These are phyloP conservation scores for Python bivittatus DNA, from an alignment of 2,113 vertebrate genomes.

Conservation along the genomic window DNA sequence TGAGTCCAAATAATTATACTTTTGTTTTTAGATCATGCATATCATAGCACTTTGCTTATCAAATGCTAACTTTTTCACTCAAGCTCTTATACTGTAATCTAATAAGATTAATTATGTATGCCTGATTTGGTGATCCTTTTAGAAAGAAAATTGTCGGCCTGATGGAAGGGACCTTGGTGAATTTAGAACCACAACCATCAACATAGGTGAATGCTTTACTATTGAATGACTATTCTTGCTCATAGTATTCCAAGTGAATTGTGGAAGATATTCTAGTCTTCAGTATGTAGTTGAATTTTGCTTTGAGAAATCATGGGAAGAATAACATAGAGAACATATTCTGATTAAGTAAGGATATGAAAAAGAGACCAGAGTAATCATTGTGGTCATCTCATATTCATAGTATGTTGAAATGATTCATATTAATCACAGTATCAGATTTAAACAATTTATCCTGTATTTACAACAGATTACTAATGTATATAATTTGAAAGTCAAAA, in stretches of 20 bases:
- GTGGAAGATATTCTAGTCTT: neutral
- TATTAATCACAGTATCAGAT: neutral
- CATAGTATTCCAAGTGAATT: neutral
- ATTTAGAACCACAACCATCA: constrained; percentile 94
- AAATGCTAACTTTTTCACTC: neutral
- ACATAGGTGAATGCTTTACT: constrained; percentile 82
- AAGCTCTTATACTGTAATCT: neutral
- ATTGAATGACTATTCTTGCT: constrained; percentile 1
- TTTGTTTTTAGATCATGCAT: neutral
- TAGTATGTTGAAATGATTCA: neutral
- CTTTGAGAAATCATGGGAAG: neutral
- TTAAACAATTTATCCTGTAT: neutral
- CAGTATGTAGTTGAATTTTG: neutral
- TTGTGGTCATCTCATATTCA: neutral
- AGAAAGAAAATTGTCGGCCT: constrained; percentile 96
- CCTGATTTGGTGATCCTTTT: constrained; percentile 24
- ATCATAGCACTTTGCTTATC: constrained; percentile 7
- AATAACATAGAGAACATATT: neutral
- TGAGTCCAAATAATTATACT: neutral
- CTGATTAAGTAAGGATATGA: neutral
- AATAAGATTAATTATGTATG: neutral
- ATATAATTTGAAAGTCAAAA: neutral
- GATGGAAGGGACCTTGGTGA: constrained; percentile 93
- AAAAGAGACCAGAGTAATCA: neutral
- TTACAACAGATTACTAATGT: neutral